These are phyloP conservation scores for Catocala nupta DNA, from an alignment of 2,888 invertebrate genomes.

Conservation along the genomic window DNA sequence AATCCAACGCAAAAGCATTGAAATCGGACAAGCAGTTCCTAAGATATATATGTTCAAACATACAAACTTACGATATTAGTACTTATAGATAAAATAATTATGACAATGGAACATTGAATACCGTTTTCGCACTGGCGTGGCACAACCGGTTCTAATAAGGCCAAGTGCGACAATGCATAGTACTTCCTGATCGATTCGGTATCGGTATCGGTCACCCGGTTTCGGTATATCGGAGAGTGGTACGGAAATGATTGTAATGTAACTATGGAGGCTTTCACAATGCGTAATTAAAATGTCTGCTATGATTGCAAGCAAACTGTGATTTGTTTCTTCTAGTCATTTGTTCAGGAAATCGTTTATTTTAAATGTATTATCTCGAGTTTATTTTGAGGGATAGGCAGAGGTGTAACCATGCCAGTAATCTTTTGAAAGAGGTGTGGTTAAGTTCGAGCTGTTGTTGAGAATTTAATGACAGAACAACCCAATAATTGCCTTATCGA, in stretches of 20 bases:
- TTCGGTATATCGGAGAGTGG: conserved; percentile 44
- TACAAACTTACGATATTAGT: neutral
- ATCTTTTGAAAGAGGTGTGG: no score
- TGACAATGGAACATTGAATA: conserved; percentile 23
- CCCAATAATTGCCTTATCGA: no score
- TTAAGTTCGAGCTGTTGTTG: no score
- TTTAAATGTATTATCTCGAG: neutral
- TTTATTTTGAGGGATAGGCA: no score
- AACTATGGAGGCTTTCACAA: conserved; percentile 52
- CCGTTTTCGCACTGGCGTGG: conserved; percentile 23
- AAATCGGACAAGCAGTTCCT: no score
- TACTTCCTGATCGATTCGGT: conserved; percentile 60
- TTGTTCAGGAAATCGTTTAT: neutral
- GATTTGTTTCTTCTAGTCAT: neutral
- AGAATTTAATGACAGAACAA: no score
- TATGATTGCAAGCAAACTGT: conserved; percentile 4
- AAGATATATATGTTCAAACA: no score
- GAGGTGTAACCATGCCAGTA: no score
- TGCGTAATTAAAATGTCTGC: conserved; percentile 39
- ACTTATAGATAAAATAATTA: neutral
- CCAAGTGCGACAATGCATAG: conserved; percentile 67
- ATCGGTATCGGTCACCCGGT: conserved; percentile 53
- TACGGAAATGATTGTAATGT: conserved; percentile 51
- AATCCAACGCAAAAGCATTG: no score
- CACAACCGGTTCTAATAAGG: conserved; percentile 61